phyloP scores from a whole-genome alignment of 2,888 invertebrate species.

The Azorinus chamasolen region DNA sequence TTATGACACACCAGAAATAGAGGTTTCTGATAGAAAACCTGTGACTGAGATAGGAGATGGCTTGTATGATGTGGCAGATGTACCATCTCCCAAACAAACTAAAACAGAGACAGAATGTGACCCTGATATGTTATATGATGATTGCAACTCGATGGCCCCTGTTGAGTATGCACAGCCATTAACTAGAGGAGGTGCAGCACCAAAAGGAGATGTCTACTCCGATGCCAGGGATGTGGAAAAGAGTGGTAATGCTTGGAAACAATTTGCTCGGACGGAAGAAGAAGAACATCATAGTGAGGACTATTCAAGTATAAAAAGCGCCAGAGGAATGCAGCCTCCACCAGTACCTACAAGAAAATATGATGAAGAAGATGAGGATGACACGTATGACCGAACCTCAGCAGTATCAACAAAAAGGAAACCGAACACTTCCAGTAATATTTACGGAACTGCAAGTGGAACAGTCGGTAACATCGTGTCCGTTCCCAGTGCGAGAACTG shows the following conservation, averaged over 20 bases:
- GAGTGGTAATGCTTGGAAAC: conserved; percentile 62
- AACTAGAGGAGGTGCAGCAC: neutral
- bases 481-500: too few relatives aligned
- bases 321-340: conserved; percentile 32
- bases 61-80: conserved; percentile 1
- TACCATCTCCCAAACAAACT: too few relatives aligned
- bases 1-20: neutral
- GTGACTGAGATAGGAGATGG: neutral
- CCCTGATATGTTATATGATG: neutral
- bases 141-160: neutral
- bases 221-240: neutral
- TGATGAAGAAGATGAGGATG: conserved; percentile 39
- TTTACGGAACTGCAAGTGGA: conserved; percentile 56
- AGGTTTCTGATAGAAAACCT: neutral
- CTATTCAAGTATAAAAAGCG: conserved; percentile 48
- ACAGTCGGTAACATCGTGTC: neutral
- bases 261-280: conserved; percentile 41
- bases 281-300: conserved; percentile 63
- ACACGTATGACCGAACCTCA: conserved; percentile 41
- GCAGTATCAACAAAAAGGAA: conserved; percentile 1
- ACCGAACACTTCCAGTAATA: conserved; percentile 13
- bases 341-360: conserved; percentile 34
- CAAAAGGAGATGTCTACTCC: neutral
- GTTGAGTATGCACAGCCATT: conserved; percentile 26
- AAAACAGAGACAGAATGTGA: too few relatives aligned